Conservation (phyloP, 2,113 vertebrate species). For the Arvicanthis niloticus region DNA sequence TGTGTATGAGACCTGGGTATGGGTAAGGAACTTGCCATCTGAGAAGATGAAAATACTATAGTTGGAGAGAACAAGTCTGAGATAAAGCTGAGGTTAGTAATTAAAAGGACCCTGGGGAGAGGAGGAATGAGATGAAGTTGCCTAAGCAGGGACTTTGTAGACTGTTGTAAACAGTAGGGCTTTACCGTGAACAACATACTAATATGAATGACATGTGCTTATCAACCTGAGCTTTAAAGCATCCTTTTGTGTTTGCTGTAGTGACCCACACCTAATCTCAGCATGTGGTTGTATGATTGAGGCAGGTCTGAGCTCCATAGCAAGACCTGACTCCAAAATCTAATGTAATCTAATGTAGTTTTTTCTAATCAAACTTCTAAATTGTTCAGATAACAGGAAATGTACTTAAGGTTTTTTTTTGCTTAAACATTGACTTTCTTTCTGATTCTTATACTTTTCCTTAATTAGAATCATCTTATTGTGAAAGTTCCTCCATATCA, state of each 20-base stretch:
- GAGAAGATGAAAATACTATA: not conserved
- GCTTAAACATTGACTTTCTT: constrained; percentile 2
- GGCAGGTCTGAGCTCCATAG: not conserved
- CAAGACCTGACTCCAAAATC: not conserved
- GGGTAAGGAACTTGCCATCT: constrained; percentile 34
- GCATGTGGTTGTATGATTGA: not conserved
- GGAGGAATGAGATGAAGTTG: constrained; percentile 2
- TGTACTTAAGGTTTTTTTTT: constrained; percentile 15
- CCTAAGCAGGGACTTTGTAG: not conserved
- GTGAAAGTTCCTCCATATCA: constrained; percentile 98
- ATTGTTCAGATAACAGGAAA: constrained; percentile 53
- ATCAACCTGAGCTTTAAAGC: constrained; percentile 49
- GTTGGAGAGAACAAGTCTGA: not conserved
- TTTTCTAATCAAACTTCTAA: constrained; percentile 26
- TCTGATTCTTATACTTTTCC: constrained; percentile 63
- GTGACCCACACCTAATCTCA: not conserved
- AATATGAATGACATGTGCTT: constrained; percentile 14
- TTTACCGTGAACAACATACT: constrained; percentile 1
- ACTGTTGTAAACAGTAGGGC: constrained; percentile 1
- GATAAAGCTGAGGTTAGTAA: constrained; percentile 23
- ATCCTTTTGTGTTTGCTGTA: not conserved
- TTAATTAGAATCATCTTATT: constrained; percentile 96
- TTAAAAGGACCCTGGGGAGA: constrained; percentile 28
- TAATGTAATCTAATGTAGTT: not conserved
- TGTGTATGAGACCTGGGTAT: constrained; percentile 24